These are phyloP conservation scores for Apteryx mantelli DNA, from an alignment of 2,113 vertebrate species.

Conservation along the genomic window DNA sequence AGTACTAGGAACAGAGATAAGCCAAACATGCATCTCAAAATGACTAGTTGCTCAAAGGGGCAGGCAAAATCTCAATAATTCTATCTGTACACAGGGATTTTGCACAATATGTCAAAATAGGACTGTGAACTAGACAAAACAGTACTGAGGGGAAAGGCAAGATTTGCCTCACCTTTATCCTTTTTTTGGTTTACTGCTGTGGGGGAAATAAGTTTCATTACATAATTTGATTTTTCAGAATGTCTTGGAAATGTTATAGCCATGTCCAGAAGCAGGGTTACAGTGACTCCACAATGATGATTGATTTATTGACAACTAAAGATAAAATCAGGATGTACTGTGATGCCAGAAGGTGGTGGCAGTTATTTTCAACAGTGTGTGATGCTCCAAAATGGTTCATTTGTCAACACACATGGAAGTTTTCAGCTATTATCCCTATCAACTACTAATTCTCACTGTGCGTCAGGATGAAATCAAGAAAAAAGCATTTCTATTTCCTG, in stretches of 20 bases:
- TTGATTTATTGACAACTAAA: background rate
- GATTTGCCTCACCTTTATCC: rapidly evolving
- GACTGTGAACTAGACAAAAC: background rate
- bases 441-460: background rate
- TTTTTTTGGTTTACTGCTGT: background rate
- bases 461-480: background rate
- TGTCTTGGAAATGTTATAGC: background rate
- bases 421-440: background rate
- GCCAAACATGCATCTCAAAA: background rate
- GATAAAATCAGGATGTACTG: background rate
- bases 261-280: background rate
- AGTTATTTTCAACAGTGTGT: background rate
- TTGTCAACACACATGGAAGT: background rate
- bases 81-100: background rate
- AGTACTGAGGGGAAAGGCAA: background rate
- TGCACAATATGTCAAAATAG: background rate
- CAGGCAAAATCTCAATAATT: background rate
- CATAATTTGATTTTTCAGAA: background rate
- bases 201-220: background rate
- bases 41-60: background rate
- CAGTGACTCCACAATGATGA: background rate
- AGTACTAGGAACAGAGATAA: background rate
- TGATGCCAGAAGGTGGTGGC: background rate
- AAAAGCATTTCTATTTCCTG: background rate
- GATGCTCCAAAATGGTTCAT: background rate